Evolutionary conservation across 2,797 vertebrate species (phyloP).

Genomic region (Coreius guichenoti): DNA sequence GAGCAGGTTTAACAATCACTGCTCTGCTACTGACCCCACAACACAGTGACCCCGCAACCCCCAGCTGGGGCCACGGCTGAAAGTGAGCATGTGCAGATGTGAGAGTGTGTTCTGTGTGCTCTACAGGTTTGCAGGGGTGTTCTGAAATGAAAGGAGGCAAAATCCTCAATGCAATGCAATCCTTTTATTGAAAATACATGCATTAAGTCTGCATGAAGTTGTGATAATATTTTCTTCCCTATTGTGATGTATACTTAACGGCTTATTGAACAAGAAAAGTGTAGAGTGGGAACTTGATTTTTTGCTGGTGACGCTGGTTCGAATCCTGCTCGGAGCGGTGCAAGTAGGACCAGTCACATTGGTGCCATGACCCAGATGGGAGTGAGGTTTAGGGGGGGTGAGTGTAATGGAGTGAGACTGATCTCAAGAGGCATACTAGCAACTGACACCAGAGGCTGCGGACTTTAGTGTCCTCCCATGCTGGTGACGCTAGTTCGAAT

Average conservation of each 20-base stretch:
- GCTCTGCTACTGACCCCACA: conserved; percentile 10
- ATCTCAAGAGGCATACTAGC: no score
- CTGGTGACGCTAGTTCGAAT: no score
- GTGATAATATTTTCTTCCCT: neutral
- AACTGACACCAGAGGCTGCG: no score
- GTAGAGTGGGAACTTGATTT: neutral
- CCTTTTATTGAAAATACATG: neutral
- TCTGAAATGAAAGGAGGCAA: neutral
- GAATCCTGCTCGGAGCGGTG: no score
- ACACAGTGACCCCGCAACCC: neutral
- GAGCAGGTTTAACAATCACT: conserved; percentile 29
- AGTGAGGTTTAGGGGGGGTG: no score
- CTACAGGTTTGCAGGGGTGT: neutral
- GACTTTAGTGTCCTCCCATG: no score
- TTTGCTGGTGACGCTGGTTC: no score
- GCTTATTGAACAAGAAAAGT: neutral
- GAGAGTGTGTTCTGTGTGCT: neutral
- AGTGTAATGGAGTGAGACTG: no score
- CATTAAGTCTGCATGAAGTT: neutral
- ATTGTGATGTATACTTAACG: neutral
- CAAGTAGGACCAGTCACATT: no score
- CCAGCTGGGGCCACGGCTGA: neutral
- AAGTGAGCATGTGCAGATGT: neutral
- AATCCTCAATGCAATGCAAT: neutral
- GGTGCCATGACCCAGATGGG: no score